phyloP scores from a whole-genome alignment of 30 jellyfish, hydroid and myxozoan genomes.

The Hydractinia echinata region DNA sequence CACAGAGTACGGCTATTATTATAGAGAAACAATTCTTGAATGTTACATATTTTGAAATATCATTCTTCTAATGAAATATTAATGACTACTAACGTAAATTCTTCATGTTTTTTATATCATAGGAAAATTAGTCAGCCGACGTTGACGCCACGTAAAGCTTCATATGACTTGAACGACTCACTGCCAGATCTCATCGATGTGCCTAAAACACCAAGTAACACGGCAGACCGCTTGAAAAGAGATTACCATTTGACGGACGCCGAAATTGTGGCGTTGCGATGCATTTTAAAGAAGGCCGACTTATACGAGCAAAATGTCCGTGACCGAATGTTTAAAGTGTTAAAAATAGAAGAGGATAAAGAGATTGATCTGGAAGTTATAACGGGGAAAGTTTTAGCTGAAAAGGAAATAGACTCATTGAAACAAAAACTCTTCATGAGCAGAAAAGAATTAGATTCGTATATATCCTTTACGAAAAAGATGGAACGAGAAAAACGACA shows the following conservation, averaged over 20 bases:
- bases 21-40: no score
- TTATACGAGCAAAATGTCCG: conserved; percentile 73
- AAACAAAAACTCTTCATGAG: conserved; percentile 77
- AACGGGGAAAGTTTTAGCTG: conserved; percentile 64
- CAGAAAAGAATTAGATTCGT: conserved; percentile 94
- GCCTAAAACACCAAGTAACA: conserved; percentile 55
- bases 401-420: conserved; percentile 74
- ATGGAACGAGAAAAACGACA: conserved; percentile 98
- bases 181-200: conserved; percentile 37
- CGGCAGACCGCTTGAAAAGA: conserved; percentile 86
- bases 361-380: conserved; percentile 49
- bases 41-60: no score
- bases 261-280: conserved; percentile 79
- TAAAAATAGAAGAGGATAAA: conserved; percentile 42
- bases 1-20: no score
- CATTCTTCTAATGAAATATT: no score
- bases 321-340: conserved; percentile 64
- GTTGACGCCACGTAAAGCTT: neutral
- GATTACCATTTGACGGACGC: conserved; percentile 69
- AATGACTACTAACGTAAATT: no score
- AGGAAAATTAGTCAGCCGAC: conserved; percentile 7
- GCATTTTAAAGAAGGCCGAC: conserved; percentile 73
- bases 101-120: neutral
- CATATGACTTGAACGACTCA: conserved; percentile 25
- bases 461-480: conserved; percentile 83